Percentiles rank a stretch among this genome's conserved stretches.
These are phyloP conservation scores for Cryptus armator DNA, from an alignment of 2,888 invertebrate species.

Conservation along the genomic window DNA sequence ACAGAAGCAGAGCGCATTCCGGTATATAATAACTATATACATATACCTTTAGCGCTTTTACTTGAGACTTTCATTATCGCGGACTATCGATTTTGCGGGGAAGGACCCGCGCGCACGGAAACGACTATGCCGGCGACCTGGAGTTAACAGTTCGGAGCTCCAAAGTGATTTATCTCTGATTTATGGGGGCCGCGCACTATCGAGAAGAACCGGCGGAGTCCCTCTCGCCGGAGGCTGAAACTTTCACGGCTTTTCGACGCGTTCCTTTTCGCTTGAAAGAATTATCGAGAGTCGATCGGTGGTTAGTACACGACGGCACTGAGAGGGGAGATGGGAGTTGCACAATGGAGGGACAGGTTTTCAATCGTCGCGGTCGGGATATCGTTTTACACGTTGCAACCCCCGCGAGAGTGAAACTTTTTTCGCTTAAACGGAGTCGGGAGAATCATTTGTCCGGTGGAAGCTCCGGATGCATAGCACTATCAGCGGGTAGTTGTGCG, in stretches of 20 bases:
- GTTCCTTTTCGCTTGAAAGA: slow-evolving; percentile 74
- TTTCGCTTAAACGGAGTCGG: slow-evolving; percentile 33
- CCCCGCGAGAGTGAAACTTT: slow-evolving; percentile 54
- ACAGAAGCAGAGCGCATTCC: not conserved
- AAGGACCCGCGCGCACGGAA: slow-evolving; percentile 23
- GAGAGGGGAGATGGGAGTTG: not conserved
- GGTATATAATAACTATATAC: slow-evolving; percentile 6
- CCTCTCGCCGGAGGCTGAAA: slow-evolving; percentile 72
- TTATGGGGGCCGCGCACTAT: slow-evolving; percentile 75
- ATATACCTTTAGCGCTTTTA: slow-evolving; percentile 14
- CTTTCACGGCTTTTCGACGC: slow-evolving; percentile 77
- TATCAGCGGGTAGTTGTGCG: too few species aligned
- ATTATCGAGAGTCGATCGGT: slow-evolving; percentile 75
- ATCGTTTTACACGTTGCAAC: slow-evolving; percentile 79
- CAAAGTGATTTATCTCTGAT: slow-evolving; percentile 84
- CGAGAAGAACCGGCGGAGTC: slow-evolving; percentile 39
- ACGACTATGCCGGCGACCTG: slow-evolving; percentile 75
- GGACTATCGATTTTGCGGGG: slow-evolving; percentile 77
- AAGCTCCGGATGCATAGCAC: slow-evolving; percentile 62
- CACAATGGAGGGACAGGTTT: slow-evolving; percentile 76
- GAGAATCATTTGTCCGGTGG: slow-evolving; percentile 71
- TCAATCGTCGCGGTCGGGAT: slow-evolving; percentile 72
- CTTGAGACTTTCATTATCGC: slow-evolving; percentile 79
- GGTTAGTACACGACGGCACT: slow-evolving; percentile 16
- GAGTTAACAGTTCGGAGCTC: slow-evolving; percentile 83